phyloP scores from a whole-genome alignment of 2,888 invertebrate genomes.

The Frankliniella fusca region DNA sequence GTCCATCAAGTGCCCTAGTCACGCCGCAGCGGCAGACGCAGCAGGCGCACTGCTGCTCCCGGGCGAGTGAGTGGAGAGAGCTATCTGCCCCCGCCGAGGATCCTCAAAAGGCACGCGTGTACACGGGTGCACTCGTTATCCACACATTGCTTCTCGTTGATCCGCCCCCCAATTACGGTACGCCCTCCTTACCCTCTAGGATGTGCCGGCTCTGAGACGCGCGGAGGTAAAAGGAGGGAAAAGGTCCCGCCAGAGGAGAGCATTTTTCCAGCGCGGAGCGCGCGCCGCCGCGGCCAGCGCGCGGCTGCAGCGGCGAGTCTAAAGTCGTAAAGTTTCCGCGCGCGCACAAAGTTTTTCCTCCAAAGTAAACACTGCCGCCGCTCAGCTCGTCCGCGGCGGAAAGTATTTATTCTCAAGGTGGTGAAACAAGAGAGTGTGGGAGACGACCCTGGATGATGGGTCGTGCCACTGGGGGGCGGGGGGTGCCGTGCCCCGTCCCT shows the following conservation, averaged over 20 bases:
- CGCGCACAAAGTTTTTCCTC: neutral
- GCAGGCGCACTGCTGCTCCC: neutral
- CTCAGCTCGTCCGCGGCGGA: neutral
- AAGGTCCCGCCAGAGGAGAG: neutral
- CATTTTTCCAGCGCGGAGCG: neutral
- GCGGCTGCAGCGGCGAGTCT: neutral
- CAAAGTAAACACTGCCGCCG: neutral
- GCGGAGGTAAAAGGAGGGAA: neutral
- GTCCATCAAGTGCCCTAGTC: too few species aligned
- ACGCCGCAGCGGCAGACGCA: neutral
- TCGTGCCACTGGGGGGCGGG: neutral
- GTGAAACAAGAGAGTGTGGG: neutral
- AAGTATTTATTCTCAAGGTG: too few species aligned
- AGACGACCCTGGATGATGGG: neutral
- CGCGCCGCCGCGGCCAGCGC: too few species aligned
- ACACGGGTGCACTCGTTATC: too few species aligned
- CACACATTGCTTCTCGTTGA: too few species aligned
- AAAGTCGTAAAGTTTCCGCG: neutral
- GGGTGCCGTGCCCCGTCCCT: too few species aligned
- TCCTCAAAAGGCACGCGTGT: too few species aligned
- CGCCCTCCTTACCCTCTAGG: too few species aligned
- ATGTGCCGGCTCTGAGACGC: neutral
- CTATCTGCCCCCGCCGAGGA: too few species aligned
- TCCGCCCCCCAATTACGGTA: too few species aligned
- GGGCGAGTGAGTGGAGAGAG: neutral